Percentiles rank a stretch among this genome's conserved stretches.
Evolutionary conservation across 2,888 invertebrate species (phyloP).

Genomic region (Hydroisotoma schaefferi): DNA sequence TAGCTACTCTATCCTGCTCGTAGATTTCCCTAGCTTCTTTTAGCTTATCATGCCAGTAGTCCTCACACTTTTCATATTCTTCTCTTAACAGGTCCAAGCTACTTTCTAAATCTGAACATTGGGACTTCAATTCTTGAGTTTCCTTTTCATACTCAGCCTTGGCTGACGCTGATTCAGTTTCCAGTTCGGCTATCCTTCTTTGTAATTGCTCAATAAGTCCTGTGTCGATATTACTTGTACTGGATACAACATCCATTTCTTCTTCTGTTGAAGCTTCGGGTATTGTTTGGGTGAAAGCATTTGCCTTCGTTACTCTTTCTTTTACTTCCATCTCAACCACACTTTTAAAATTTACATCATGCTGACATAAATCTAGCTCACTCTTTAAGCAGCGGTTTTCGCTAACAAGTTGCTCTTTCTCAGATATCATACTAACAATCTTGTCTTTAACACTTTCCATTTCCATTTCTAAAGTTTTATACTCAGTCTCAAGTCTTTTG

Average conservation of each 20-base stretch:
- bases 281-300: neutral
- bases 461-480: constrained; percentile 48
- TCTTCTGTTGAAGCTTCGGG: neutral
- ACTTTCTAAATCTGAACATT: constrained; percentile 66
- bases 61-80: constrained; percentile 81
- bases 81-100: constrained; percentile 69
- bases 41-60: constrained; percentile 77
- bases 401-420: constrained; percentile 50
- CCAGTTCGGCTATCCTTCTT: constrained; percentile 49
- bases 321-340: neutral
- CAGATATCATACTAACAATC: constrained; percentile 50
- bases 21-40: constrained; percentile 71
- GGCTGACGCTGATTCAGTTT: constrained; percentile 22
- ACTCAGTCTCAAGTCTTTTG: constrained; percentile 47
- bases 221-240: neutral
- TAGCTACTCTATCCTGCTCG: constrained; percentile 57
- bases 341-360: constrained; percentile 7
- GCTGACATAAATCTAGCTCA: neutral
- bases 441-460: constrained; percentile 50
- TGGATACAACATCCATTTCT: no score
- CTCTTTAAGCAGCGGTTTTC: constrained; percentile 50
- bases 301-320: neutral
- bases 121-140: constrained; percentile 54
- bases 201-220: constrained; percentile 26
- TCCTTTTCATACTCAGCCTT: constrained; percentile 48